phyloP scores from a whole-genome alignment of 1,140 invertebrate species.

The Cardiocondyla obscurior region DNA sequence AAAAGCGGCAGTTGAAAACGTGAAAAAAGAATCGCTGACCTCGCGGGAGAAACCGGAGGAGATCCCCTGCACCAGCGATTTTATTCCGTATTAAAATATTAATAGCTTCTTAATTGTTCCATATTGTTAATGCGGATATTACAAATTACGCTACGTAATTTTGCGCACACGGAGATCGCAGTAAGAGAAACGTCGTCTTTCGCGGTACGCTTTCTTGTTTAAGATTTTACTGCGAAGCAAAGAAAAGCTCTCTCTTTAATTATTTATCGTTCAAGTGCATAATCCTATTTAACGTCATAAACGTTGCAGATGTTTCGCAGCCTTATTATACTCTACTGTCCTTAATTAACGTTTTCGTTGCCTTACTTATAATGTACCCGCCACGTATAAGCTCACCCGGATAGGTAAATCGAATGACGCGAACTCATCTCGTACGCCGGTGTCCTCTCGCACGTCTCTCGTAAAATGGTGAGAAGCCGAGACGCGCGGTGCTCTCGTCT shows the following conservation, averaged over 20 bases:
- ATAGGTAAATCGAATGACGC: slow-evolving; percentile 1
- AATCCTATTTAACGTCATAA: background rate
- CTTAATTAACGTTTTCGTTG: slow-evolving; percentile 13
- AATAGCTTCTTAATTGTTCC: background rate
- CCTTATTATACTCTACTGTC: background rate
- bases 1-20: background rate
- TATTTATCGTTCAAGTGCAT: background rate
- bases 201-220: background rate
- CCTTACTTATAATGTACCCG: background rate
- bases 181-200: background rate
- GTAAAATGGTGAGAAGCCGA: background rate
- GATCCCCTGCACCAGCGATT: background rate
- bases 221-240: background rate
- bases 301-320: background rate
- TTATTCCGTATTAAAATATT: background rate
- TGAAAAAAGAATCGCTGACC: background rate
- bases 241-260: background rate
- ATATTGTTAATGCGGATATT: background rate
- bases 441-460: background rate
- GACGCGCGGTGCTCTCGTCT: slow-evolving; percentile 1
- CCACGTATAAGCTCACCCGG: background rate
- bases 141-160: background rate
- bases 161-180: background rate
- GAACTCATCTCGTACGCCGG: background rate
- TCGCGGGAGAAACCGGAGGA: background rate